These are phyloP conservation scores for Dipodomys merriami DNA, from an alignment of 2,113 vertebrate species.

Conservation along the genomic window DNA sequence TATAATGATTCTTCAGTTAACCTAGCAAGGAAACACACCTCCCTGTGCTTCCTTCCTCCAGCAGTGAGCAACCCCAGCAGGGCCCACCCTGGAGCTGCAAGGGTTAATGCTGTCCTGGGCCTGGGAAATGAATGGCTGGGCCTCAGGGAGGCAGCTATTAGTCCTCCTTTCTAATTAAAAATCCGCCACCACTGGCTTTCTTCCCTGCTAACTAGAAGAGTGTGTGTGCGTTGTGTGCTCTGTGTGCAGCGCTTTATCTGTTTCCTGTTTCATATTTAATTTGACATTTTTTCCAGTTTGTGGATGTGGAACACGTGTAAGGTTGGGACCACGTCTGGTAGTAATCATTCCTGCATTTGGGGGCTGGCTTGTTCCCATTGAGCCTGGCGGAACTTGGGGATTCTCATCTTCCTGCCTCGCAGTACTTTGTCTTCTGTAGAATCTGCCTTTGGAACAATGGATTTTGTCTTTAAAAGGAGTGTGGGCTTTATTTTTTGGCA, in stretches of 20 bases:
- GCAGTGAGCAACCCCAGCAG: not conserved
- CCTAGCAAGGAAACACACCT: not conserved
- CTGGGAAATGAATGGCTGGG: not conserved
- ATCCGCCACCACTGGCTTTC: slow-evolving; percentile 60
- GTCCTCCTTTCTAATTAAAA: slow-evolving; percentile 74
- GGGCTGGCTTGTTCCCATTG: not conserved
- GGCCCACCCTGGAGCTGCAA: not conserved
- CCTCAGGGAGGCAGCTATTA: not conserved
- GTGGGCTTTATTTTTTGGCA: too few species aligned
- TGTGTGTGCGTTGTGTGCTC: not conserved
- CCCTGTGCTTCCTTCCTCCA: not conserved
- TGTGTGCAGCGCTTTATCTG: slow-evolving; percentile 55
- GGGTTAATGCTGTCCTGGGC: slow-evolving; percentile 47
- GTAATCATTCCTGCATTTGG: slow-evolving; percentile 47
- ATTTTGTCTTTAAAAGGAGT: too few species aligned
- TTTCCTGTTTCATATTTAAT: slow-evolving; percentile 77
- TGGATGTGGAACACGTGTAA: slow-evolving; percentile 68
- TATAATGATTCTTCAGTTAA: not conserved
- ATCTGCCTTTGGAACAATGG: not conserved
- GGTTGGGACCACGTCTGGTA: slow-evolving; percentile 58
- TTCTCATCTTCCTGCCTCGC: slow-evolving; percentile 34
- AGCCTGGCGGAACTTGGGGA: slow-evolving; percentile 30
- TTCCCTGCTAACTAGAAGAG: slow-evolving; percentile 65
- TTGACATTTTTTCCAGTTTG: slow-evolving; percentile 67
- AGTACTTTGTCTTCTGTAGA: not conserved